Conservation (phyloP, 2,797 vertebrate genomes). For the Thunnus albacares region DNA sequence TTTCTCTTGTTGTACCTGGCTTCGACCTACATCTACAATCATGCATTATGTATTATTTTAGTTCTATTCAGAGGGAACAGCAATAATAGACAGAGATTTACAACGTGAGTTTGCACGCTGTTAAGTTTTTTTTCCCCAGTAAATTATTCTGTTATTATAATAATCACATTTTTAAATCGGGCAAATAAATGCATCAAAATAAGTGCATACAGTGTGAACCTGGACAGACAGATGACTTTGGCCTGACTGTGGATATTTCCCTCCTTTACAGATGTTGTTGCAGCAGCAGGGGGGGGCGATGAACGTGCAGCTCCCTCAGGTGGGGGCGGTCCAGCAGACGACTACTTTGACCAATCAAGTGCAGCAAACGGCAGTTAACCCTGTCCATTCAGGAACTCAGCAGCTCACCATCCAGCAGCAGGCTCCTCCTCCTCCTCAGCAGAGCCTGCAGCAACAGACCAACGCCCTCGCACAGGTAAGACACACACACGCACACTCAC, state of each 20-base stretch:
- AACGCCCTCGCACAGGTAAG: slow-evolving; percentile 81
- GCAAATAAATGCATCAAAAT: not conserved
- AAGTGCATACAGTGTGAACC: not conserved
- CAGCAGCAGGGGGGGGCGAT: slow-evolving; percentile 91
- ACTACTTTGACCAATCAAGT: slow-evolving; percentile 89
- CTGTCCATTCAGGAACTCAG: slow-evolving; percentile 88
- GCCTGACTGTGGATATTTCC: slow-evolving; percentile 29
- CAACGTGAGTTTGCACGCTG: slow-evolving; percentile 4
- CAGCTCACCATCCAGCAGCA: slow-evolving; percentile 87
- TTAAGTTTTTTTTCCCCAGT: not conserved
- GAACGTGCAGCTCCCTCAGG: slow-evolving; percentile 92
- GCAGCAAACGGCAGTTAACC: slow-evolving; percentile 85
- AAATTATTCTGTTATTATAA: not conserved
- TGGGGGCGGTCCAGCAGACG: slow-evolving; percentile 88
- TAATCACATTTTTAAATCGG: not conserved
- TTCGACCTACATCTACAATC: slow-evolving; percentile 57
- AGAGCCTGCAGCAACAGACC: slow-evolving; percentile 77
- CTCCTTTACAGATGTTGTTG: slow-evolving; percentile 91
- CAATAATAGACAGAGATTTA: slow-evolving; percentile 14
- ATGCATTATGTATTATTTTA: slow-evolving; percentile 53
- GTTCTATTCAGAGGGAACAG: slow-evolving; percentile 24
- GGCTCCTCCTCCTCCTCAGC: slow-evolving; percentile 68
- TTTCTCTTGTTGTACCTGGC: slow-evolving; percentile 23
- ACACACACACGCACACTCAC: slow-evolving; percentile 35
- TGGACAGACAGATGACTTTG: not conserved